Evolutionary conservation across 2,888 invertebrate species (phyloP).

Genomic region (Octonoba sinensis): DNA sequence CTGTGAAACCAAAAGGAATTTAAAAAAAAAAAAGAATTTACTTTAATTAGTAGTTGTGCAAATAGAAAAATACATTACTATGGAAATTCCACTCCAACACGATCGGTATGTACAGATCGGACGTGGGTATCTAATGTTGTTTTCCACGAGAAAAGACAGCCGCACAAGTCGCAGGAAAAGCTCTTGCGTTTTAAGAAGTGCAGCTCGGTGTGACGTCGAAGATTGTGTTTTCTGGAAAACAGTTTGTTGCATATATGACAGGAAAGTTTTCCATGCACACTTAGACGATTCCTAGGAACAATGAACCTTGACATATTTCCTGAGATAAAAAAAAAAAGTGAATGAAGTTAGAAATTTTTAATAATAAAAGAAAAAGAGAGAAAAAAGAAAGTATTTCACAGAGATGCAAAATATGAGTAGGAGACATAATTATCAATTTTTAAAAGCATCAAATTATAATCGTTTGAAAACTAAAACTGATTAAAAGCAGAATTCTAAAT

Average conservation of each 20-base stretch:
- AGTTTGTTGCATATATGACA: slow-evolving; percentile 41
- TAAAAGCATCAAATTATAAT: too few species aligned
- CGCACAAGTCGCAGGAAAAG: slow-evolving; percentile 36
- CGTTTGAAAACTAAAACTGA: too few species aligned
- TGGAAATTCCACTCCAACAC: too few species aligned
- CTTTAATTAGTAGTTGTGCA: too few species aligned
- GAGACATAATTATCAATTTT: too few species aligned
- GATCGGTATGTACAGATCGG: slow-evolving; percentile 17
- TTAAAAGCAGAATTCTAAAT: too few species aligned
- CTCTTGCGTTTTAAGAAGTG: slow-evolving; percentile 44
- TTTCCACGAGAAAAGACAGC: slow-evolving; percentile 45
- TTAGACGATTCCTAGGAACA: slow-evolving; percentile 11
- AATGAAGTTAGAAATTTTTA: background rate
- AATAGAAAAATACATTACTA: too few species aligned
- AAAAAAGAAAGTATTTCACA: background rate
- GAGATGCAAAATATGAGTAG: too few species aligned
- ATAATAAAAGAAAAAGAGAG: background rate
- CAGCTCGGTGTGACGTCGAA: slow-evolving; percentile 35
- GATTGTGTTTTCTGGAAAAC: slow-evolving; percentile 45
- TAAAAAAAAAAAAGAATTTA: too few species aligned
- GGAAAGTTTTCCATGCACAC: slow-evolving; percentile 17
- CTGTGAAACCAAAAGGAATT: too few species aligned
- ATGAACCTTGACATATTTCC: slow-evolving; percentile 12
- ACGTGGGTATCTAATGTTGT: slow-evolving; percentile 42
- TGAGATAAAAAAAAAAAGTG: slow-evolving; percentile 14